Percentiles rank a stretch among this genome's conserved stretches.
These are phyloP conservation scores for Hirtodrosophila trivittata DNA, from an alignment of 2,888 invertebrate species.

Conservation along the genomic window DNA sequence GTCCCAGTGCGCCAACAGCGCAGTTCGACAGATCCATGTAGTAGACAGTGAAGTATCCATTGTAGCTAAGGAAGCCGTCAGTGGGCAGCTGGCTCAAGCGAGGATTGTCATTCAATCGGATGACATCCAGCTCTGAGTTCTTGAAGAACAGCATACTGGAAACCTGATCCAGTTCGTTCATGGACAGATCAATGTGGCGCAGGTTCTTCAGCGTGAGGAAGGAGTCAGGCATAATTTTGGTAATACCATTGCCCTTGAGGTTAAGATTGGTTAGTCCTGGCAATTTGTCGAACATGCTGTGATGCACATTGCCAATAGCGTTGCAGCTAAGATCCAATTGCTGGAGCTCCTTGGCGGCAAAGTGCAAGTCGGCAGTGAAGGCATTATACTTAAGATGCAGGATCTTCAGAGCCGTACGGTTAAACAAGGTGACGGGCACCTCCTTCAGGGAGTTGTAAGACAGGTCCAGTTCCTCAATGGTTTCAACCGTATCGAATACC, in stretches of 20 bases:
- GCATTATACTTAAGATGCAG: constrained; percentile 89
- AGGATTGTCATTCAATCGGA: constrained; percentile 89
- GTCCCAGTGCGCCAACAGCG: constrained; percentile 87
- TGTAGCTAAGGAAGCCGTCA: constrained; percentile 87
- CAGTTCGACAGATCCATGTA: constrained; percentile 90
- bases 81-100: constrained; percentile 87
- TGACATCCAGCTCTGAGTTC: constrained; percentile 88
- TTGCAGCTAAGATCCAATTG: constrained; percentile 89
- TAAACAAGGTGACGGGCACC: constrained; percentile 87
- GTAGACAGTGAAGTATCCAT: constrained; percentile 87
- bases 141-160: constrained; percentile 88
- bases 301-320: constrained; percentile 87
- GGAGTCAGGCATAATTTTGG: constrained; percentile 88
- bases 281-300: constrained; percentile 88
- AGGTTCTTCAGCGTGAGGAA: constrained; percentile 88
- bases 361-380: constrained; percentile 86
- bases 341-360: constrained; percentile 87
- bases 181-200: constrained; percentile 89
- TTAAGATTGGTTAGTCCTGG: constrained; percentile 87
- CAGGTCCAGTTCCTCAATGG: constrained; percentile 89
- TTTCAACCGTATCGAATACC: constrained; percentile 86
- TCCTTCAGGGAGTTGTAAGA: constrained; percentile 88
- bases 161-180: constrained; percentile 88
- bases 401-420: constrained; percentile 88
- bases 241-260: constrained; percentile 88